phyloP scores from a whole-genome alignment of 2,797 vertebrate species.

The Cynopterus sphinx region DNA sequence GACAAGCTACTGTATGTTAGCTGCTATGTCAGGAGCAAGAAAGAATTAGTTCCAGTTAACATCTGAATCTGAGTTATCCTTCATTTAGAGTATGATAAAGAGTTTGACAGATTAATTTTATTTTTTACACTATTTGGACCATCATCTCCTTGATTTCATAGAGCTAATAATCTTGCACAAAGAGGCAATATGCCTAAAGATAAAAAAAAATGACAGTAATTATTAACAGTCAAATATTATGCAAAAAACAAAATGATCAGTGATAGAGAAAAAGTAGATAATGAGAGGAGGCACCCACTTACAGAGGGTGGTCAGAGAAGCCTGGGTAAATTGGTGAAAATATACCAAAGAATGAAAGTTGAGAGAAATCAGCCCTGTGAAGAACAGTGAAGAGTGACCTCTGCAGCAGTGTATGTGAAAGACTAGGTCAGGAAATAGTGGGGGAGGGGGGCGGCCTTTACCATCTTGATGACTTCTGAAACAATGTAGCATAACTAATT shows the following conservation, averaged over 20 bases:
- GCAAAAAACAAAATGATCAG: not conserved
- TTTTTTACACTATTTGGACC: not conserved
- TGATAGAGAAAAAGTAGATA: not conserved
- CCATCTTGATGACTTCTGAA: no score
- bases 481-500: not conserved
- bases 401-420: not conserved
- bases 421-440: not conserved
- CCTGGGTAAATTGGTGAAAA: not conserved
- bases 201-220: not conserved
- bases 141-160: not conserved
- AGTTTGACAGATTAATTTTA: not conserved
- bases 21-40: not conserved
- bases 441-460: not conserved
- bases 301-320: not conserved
- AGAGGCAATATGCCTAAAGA: not conserved
- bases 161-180: not conserved
- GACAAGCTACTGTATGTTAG: not conserved
- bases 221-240: not conserved
- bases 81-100: not conserved
- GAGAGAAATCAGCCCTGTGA: not conserved
- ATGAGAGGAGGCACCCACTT: not conserved
- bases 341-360: not conserved
- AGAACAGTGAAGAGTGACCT: no score
- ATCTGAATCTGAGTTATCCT: not conserved
- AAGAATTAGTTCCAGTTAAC: not conserved